Base-by-base conservation (phyloP, 1,140 invertebrate species). In the Aphelinus atriplicis region DNA sequence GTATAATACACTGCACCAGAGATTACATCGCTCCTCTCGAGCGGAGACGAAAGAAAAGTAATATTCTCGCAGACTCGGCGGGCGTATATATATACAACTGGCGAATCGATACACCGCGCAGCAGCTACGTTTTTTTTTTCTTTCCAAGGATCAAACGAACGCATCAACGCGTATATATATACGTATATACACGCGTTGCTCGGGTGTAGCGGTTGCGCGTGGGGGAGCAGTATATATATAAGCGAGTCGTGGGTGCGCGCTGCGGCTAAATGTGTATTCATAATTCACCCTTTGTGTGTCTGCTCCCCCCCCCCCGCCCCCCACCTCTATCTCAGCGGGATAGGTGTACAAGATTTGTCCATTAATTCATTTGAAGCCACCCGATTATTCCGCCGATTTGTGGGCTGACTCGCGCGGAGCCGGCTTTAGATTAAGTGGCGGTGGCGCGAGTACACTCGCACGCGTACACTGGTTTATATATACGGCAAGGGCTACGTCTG, bases 281-380 rank as follows among this genome's bases (percentile, higher is more conserved):
- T 73, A 70, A 75, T 78, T 75, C 73, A 71, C 74, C 78, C 78
- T 77, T 79, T 79, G 78, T 76, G 67, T 63, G 58, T 53, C 55
- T 9, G 47, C 61, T 47, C 61, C 61, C 43, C 61, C 10, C 47
- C 42, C 47, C 53, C 56, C 55, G 9, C 46, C n/a, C 67, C 43
- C 67, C 51, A 55, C 63, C 56, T 46, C 56, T 75, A 57, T 77
- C 78, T 72, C 78, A 65, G 56, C 66, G 75, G 77, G 69, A 71
- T 78, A 78, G 68, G 71, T 75, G 69, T 78, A 78, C 77, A 78
- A 72, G 77, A 75, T 73, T 78, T 71, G 65, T 75, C 77, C 73
- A 78, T 78, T 78, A 78, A 78, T 75, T 67, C 70, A 72, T 72
- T 72, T 72, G 60, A 68, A 71, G 68, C 46, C n/a, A n/a, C 26